Evolutionary conservation across 2,888 invertebrate species (phyloP).

Genomic region (Orthosia incerta): DNA sequence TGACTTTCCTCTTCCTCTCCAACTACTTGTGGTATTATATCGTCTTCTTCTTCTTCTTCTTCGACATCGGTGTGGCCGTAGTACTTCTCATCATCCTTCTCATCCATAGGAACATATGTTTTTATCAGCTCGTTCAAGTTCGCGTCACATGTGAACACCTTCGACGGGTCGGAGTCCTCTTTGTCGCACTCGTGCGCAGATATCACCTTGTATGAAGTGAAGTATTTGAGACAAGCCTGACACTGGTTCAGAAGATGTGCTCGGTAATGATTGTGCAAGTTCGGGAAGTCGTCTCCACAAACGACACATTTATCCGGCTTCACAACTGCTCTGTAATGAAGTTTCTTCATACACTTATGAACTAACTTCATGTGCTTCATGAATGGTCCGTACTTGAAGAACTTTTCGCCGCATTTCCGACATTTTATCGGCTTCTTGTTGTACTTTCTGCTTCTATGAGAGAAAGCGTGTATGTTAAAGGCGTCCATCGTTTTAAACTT

Average conservation of each 20-base stretch:
- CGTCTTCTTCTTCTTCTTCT: conserved; percentile 75
- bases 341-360: conserved; percentile 83
- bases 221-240: conserved; percentile 85
- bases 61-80: conserved; percentile 83
- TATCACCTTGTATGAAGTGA: conserved; percentile 82
- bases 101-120: conserved; percentile 83
- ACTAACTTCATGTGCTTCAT: conserved; percentile 84
- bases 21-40: conserved; percentile 46
- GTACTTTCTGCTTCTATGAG: conserved; percentile 87
- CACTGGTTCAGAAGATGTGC: conserved; percentile 91
- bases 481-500: conserved; percentile 89
- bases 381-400: conserved; percentile 87
- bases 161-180: conserved; percentile 81
- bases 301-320: conserved; percentile 91
- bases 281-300: conserved; percentile 91
- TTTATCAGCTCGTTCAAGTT: conserved; percentile 80
- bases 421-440: conserved; percentile 86
- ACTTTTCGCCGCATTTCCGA: conserved; percentile 84
- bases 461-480: conserved; percentile 88
- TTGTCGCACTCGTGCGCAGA: conserved; percentile 81
- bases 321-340: conserved; percentile 85
- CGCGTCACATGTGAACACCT: conserved; percentile 83
- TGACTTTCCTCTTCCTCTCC: conserved; percentile 64
- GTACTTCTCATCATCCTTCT: conserved; percentile 85
- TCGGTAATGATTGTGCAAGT: conserved; percentile 92